Conservation (phyloP, 2,113 vertebrate genomes). For the Dasyprocta punctata region DNA sequence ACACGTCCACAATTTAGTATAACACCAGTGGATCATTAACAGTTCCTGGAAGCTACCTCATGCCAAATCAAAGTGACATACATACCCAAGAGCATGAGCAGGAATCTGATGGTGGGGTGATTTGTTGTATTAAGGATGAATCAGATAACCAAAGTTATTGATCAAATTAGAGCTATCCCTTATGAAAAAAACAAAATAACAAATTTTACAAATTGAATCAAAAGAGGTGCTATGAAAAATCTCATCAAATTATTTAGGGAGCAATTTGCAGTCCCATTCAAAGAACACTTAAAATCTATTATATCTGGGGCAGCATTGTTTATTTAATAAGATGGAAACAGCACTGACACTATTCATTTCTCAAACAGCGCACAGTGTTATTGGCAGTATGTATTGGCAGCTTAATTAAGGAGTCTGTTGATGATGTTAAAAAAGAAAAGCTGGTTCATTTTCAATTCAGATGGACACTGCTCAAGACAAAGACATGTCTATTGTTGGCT, state of each 20-base stretch:
- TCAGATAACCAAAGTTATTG: conserved; percentile 3
- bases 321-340: conserved; percentile 44
- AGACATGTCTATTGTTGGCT: neutral
- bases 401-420: conserved; percentile 76
- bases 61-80: neutral
- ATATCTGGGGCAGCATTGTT: neutral
- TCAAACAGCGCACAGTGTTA: conserved; percentile 33
- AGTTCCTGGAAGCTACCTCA: neutral
- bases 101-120: neutral
- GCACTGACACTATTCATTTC: conserved; percentile 51
- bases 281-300: conserved; percentile 33
- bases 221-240: conserved; percentile 20
- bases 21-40: neutral
- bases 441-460: conserved; percentile 66
- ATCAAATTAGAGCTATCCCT: conserved; percentile 26
- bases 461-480: conserved; percentile 68
- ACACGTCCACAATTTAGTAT: neutral
- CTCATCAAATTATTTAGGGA: conserved; percentile 31
- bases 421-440: conserved; percentile 34
- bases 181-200: conserved; percentile 16
- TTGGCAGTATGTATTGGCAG: conserved; percentile 64
- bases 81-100: neutral
- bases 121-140: neutral
- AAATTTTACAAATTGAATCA: conserved; percentile 28
- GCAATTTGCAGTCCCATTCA: neutral